These are phyloP conservation scores for Hippocampus barbouri DNA, from an alignment of 2,113 vertebrate genomes.

Conservation along the genomic window DNA sequence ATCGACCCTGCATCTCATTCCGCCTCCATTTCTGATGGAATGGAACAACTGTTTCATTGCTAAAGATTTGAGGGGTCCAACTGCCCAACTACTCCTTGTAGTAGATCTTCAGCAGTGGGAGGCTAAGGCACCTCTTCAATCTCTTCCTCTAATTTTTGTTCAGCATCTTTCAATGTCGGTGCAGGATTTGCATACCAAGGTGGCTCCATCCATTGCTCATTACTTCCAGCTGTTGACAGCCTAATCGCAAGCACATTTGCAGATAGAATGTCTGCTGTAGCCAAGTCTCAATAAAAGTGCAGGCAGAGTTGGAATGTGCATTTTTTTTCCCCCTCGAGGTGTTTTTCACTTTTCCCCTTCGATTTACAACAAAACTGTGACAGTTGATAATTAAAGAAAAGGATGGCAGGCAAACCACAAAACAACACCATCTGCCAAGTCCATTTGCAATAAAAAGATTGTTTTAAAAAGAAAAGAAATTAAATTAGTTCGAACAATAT, in stretches of 20 bases:
- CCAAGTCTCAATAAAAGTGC: constrained; percentile 31
- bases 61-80: constrained; percentile 62
- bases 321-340: neutral
- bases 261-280: constrained; percentile 49
- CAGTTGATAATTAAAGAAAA: constrained; percentile 16
- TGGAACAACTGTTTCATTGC: constrained; percentile 64
- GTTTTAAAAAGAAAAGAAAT: constrained; percentile 8
- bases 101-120: constrained; percentile 35
- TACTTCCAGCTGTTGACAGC: constrained; percentile 65
- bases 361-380: constrained; percentile 11
- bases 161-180: constrained; percentile 71
- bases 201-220: constrained; percentile 59
- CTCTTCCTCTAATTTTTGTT: constrained; percentile 58
- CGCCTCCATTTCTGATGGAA: constrained; percentile 56
- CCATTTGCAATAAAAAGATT: neutral
- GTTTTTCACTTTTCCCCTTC: constrained; percentile 22
- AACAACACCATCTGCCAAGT: constrained; percentile 6
- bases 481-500: neutral
- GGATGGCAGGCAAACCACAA: constrained; percentile 12
- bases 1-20: constrained; percentile 68
- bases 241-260: constrained; percentile 62
- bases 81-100: constrained; percentile 53
- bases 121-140: constrained; percentile 48
- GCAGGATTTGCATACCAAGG: constrained; percentile 69
- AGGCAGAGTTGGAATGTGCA: neutral